Evolutionary conservation across 2,888 invertebrate genomes (phyloP).

Genomic region (Erebia ligea): DNA sequence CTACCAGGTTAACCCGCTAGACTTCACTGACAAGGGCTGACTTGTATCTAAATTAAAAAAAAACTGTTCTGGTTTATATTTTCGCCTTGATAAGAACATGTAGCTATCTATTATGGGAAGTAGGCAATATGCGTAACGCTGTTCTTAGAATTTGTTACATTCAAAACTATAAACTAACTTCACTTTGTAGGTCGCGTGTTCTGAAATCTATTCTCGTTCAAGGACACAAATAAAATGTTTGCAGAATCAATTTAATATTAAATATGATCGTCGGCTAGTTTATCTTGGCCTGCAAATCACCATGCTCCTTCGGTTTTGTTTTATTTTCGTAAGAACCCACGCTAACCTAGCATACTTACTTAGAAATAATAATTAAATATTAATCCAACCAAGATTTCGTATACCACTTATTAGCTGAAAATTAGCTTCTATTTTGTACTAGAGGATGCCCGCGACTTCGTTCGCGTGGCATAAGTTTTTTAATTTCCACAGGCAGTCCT

Average conservation of each 20-base stretch:
- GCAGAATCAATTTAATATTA: conserved; percentile 16
- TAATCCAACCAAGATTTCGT: not conserved
- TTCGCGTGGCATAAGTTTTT: no score
- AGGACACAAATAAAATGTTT: conserved; percentile 24
- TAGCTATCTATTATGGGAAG: no score
- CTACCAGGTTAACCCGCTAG: no score
- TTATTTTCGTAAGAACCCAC: not conserved
- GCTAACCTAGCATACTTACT: not conserved
- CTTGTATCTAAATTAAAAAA: no score
- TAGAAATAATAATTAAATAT: not conserved
- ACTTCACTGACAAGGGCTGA: no score
- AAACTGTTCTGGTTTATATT: no score
- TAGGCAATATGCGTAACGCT: not conserved
- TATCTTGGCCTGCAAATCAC: conserved; percentile 8
- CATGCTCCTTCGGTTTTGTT: not conserved
- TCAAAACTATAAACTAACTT: not conserved
- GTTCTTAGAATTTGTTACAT: not conserved
- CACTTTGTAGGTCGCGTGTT: conserved; percentile 6
- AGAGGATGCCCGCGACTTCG: no score
- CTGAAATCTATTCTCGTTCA: conserved; percentile 28
- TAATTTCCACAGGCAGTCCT: no score
- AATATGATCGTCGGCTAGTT: conserved; percentile 15
- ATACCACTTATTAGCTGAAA: not conserved
- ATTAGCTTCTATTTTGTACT: no score
- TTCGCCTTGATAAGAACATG: no score